A percentile compares a stretch with the other conserved stretches of the same genome.
Evolutionary conservation across 1,140 invertebrate genomes (phyloP).

Genomic region (Whitmania pigra): DNA sequence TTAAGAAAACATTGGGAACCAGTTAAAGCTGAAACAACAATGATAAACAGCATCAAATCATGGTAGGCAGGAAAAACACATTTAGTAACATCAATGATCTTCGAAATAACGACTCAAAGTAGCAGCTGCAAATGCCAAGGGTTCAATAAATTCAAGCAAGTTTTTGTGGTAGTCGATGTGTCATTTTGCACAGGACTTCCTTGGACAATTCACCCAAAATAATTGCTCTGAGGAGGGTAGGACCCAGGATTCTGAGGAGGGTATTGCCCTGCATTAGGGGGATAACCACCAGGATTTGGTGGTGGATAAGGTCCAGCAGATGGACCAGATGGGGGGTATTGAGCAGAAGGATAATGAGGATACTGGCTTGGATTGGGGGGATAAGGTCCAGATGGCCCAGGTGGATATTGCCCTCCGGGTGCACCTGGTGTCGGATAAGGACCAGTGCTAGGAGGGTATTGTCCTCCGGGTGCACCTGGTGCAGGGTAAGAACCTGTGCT

Average conservation of each 20-base stretch:
- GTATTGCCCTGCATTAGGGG: not conserved
- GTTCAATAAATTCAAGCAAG: too few relatives aligned
- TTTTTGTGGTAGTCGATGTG: too few relatives aligned
- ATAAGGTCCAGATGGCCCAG: not conserved
- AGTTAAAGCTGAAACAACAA: too few relatives aligned
- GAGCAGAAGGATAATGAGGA: not conserved
- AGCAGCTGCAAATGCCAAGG: too few relatives aligned
- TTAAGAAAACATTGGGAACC: too few relatives aligned
- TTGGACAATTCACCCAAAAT: too few relatives aligned
- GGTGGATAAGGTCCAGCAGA: not conserved
- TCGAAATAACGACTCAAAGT: too few relatives aligned
- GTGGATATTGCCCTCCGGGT: conserved; percentile 2
- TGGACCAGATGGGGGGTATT: not conserved
- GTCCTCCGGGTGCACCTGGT: not conserved
- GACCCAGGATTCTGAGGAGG: conserved; percentile 9
- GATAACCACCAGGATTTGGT: conserved; percentile 6
- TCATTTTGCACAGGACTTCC: too few relatives aligned
- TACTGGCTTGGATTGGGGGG: conserved; percentile 5
- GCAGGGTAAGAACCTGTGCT: not conserved
- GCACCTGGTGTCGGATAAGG: not conserved
- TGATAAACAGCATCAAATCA: too few relatives aligned
- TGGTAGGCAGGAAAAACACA: too few relatives aligned
- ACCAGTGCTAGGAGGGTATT: not conserved
- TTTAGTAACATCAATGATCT: too few relatives aligned
- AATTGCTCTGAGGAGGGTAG: not conserved